Base-by-base conservation (phyloP, 2,888 invertebrate species). In the Leptopterna dolabrata region DNA sequence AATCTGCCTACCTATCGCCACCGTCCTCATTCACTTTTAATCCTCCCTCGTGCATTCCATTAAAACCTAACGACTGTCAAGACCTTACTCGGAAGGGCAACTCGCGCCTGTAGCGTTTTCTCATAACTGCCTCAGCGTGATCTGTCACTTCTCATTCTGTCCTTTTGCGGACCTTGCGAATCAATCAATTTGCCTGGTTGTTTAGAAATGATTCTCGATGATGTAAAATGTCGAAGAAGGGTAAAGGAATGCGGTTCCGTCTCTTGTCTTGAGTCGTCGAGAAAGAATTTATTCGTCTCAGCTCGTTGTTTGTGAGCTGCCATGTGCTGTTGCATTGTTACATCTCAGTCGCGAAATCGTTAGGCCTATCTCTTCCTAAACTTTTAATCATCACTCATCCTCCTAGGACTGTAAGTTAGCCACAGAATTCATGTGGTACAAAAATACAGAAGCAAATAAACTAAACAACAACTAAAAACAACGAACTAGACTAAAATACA, bases 61-160 rank as follows among this genome's bases (percentile, higher is more conserved):
- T 63, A 63, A 63, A 63, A 63, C 63, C 63, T 63, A 63, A 63
- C 24, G 63, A 63, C 63, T 63, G 9, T n/a, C 24, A 24, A 63
- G 63, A 24, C 63, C 63, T 63, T 36, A 63, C 63, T 11, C 63
- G 7, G 27, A 63, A 27, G 27, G 24, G 19, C 11, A 63, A 19
- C 24, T 24, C 24, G 24, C 24, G 24, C 63, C 27, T 63, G 24
- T 7, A 19, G 24, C 24, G 27, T 24, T 55, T n/a, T 63, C 63
- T 63, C 63, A 63, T 63, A 63, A 63, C 63, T 63, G 63, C 63
- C 24, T 2, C 24, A 63, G 63, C 63, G 63, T 63, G 63, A 63
- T 63, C 63, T 63, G 63, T 63, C 63, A 63, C 63, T 63, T 63
- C 24, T 63, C 63, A n/a, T n/a, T n/a, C 24, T 63, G 63, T 63